Conservation (phyloP, 1,140 invertebrate genomes). For the Zaprionus ornatus region DNA sequence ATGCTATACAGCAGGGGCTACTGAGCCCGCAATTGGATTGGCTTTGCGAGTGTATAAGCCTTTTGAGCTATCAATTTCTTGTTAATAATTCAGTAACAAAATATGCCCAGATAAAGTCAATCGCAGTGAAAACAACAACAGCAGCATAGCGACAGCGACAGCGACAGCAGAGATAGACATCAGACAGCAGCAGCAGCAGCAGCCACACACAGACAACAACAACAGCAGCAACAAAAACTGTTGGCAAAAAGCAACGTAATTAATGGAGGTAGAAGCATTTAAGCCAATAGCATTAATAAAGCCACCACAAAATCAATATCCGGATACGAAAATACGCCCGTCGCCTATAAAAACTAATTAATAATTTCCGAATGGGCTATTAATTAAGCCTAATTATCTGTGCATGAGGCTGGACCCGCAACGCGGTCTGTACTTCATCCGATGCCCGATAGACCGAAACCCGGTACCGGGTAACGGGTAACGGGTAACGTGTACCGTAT, state of each 20-base stretch:
- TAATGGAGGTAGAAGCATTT: conserved; percentile 83
- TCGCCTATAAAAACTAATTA: conserved; percentile 84
- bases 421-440: conserved; percentile 64
- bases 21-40: conserved; percentile 29
- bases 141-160: conserved; percentile 45
- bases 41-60: conserved; percentile 27
- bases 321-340: conserved; percentile 83
- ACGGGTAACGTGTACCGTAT: neutral
- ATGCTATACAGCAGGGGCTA: neutral
- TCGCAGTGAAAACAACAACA: conserved; percentile 65
- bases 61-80: conserved; percentile 43
- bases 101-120: conserved; percentile 80
- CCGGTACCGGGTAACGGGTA: neutral
- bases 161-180: conserved; percentile 25
- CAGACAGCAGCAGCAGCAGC: conserved; percentile 27
- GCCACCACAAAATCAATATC: conserved; percentile 84
- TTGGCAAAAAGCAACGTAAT: conserved; percentile 82
- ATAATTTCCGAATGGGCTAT: conserved; percentile 84
- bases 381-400: conserved; percentile 84
- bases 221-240: conserved; percentile 53
- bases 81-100: conserved; percentile 77
- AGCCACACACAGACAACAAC: conserved; percentile 34
- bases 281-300: conserved; percentile 84
- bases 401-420: conserved; percentile 77
- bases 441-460: neutral